Evolutionary conservation across 1,140 invertebrate genomes (phyloP).

Genomic region (Anagrus nilaparvatae): DNA sequence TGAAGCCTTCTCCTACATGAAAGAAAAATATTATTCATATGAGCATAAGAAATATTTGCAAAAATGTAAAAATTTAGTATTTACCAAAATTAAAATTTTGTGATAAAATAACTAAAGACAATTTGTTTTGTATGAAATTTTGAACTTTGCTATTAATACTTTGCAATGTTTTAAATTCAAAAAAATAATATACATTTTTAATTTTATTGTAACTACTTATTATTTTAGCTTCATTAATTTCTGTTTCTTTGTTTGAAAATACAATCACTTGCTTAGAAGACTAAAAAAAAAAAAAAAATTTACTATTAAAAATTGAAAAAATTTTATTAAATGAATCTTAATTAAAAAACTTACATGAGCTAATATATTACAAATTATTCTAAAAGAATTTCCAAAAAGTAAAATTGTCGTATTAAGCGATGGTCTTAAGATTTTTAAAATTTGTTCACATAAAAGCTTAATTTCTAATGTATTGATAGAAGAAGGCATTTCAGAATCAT

Average conservation of each 20-base stretch:
- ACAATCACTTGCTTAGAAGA: slow-evolving; percentile 14
- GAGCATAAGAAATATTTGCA: no score
- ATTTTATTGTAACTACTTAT: slow-evolving; percentile 5
- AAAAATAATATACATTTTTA: slow-evolving; percentile 9
- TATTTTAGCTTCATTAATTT: slow-evolving; percentile 9
- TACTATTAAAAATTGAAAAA: no score
- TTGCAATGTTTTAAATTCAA: slow-evolving; percentile 3
- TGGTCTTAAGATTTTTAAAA: slow-evolving; percentile 6
- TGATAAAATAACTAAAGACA: slow-evolving; percentile 7
- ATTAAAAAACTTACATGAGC: slow-evolving; percentile 11
- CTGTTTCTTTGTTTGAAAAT: background rate
- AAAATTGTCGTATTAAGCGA: slow-evolving; percentile 6
- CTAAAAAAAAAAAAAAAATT: slow-evolving; percentile 6
- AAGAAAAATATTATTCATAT: no score
- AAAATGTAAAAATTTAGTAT: no score
- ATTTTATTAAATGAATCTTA: no score
- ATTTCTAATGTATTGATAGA: slow-evolving; percentile 10
- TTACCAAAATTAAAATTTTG: slow-evolving; percentile 9
- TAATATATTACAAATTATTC: slow-evolving; percentile 10
- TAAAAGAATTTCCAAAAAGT: slow-evolving; percentile 11
- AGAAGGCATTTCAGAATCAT: slow-evolving; percentile 8
- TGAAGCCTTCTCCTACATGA: slow-evolving; percentile 4
- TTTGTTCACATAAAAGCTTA: slow-evolving; percentile 6
- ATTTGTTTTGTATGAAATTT: slow-evolving; percentile 5
- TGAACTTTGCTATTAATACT: slow-evolving; percentile 8